Base-by-base conservation (phyloP, 1,140 invertebrate genomes). In the Andrena cerasifolii region DNA sequence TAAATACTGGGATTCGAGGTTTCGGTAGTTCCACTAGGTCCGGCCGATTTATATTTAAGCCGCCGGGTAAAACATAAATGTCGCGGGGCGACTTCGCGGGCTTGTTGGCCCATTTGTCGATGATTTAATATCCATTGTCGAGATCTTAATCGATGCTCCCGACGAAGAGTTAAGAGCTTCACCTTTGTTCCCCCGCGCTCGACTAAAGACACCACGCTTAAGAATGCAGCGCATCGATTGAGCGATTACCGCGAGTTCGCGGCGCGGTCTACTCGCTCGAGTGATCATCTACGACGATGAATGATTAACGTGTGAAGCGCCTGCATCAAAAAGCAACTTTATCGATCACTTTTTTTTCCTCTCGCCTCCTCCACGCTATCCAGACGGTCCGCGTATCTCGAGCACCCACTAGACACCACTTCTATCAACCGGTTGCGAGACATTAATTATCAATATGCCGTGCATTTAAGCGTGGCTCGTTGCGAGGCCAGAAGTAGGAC, bases 271-370 rank as follows among this genome's bases (percentile, higher is more conserved):
- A 43, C 63, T 45, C 62, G 47, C 62, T 61, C 53, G 72, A 79
- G 45, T 79, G 66, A 82, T 82, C 78, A 63, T 59, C 61, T 14
- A 26, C 18, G 45, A 75, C 68, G 54, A 59, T 68, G 58, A 82
- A 65, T 67, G 70, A 70, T 80, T 58, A 71, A 58, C 26, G 4
- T 3, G 26, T 21, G 36, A 8, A 51, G 36, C 59, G 36, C 43
- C 18, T 40, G 59, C 49, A 21, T 28, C n/a, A 28, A 43, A 68
- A 73, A 47, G 18, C 45, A 45, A 43, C 16, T 66, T 40, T 62
- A 28, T 65, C 61, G 66, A 61, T 53, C 59, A n/a, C 12, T 12
- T 73, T 58, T 33, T 12, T 28, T 65, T 51, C 21, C 21, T 51
- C 8, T 26, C 24, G 14, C 31, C 33, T 61, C 61, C 62, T 62